Percentiles rank a stretch among this genome's conserved stretches.
These are phyloP conservation scores for Galeruca laticollis DNA, from an alignment of 2,888 invertebrate species.

Conservation along the genomic window DNA sequence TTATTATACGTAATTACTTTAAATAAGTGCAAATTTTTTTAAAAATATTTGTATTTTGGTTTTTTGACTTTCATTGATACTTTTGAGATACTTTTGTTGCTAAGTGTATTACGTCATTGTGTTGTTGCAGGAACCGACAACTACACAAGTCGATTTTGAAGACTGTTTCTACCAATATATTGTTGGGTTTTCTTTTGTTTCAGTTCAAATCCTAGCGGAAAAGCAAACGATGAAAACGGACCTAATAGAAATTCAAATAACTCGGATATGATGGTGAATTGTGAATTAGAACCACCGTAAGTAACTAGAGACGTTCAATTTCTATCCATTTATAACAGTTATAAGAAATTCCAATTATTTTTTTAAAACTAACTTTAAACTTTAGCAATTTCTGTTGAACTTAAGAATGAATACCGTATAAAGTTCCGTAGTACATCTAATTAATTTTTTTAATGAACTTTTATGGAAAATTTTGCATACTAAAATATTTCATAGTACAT, in stretches of 20 bases:
- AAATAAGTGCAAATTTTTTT: no score
- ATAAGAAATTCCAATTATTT: not conserved
- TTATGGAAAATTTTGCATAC: no score
- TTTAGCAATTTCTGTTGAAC: no score
- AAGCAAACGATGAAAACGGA: conserved; percentile 78
- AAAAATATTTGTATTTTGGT: no score
- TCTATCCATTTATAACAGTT: not conserved
- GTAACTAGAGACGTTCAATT: conserved; percentile 60
- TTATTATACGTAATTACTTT: no score
- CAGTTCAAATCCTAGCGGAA: conserved; percentile 76
- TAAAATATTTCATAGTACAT: no score
- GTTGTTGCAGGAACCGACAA: no score
- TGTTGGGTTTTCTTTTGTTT: conserved; percentile 38
- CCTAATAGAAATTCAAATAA: conserved; percentile 77
- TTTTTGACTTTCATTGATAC: no score
- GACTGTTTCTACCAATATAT: not conserved
- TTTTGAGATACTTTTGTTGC: no score
- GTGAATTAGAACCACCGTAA: conserved; percentile 81
- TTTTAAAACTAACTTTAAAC: not conserved
- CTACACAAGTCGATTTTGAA: not conserved
- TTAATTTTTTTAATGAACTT: no score
- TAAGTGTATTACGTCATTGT: no score
- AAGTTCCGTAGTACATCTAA: no score
- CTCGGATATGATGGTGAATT: conserved; percentile 73
- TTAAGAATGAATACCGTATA: not conserved